Evolutionary conservation across 2,888 invertebrate species (phyloP).

Genomic region (Zaprionus lineosus): DNA sequence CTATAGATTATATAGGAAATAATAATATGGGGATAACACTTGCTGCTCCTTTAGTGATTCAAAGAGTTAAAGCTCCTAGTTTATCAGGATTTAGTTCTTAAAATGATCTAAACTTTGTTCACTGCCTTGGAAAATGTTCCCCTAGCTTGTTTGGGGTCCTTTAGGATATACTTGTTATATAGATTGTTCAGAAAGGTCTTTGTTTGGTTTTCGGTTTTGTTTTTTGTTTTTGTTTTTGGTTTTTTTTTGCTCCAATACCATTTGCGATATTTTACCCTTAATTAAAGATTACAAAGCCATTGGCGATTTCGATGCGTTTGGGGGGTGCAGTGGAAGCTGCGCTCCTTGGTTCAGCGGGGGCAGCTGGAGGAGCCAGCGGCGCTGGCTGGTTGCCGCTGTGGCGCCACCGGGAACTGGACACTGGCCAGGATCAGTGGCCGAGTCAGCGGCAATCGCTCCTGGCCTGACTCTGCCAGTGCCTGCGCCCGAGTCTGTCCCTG

Average conservation of each 20-base stretch:
- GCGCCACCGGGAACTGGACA: conserved; percentile 32
- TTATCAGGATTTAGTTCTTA: too few relatives aligned
- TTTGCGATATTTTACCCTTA: conserved; percentile 82
- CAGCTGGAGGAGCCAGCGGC: conserved; percentile 47
- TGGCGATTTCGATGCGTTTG: conserved; percentile 49
- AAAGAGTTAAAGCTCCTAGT: conserved; percentile 13
- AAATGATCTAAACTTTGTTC: too few relatives aligned
- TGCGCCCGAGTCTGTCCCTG: conserved; percentile 16
- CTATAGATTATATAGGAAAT: too few relatives aligned
- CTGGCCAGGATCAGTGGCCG: conserved; percentile 25
- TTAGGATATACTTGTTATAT: conserved; percentile 8
- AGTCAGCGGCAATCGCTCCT: conserved; percentile 15
- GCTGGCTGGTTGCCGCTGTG: conserved; percentile 41
- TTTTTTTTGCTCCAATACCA: conserved; percentile 81
- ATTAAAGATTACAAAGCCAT: conserved; percentile 77
- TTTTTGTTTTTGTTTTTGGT: conserved; percentile 53
- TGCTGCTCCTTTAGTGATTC: too few relatives aligned
- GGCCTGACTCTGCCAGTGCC: conserved; percentile 10
- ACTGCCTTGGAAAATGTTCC: too few relatives aligned
- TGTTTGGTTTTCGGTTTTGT: conserved; percentile 29
- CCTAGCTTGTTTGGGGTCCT: too few relatives aligned
- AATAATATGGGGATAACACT: too few relatives aligned
- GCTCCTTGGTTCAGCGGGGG: conserved; percentile 52
- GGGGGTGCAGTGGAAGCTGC: conserved; percentile 41
- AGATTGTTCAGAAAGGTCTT: conserved; percentile 17